Evolutionary conservation across 2,797 vertebrate genomes (phyloP).

Genomic region (Salmo trutta): DNA sequence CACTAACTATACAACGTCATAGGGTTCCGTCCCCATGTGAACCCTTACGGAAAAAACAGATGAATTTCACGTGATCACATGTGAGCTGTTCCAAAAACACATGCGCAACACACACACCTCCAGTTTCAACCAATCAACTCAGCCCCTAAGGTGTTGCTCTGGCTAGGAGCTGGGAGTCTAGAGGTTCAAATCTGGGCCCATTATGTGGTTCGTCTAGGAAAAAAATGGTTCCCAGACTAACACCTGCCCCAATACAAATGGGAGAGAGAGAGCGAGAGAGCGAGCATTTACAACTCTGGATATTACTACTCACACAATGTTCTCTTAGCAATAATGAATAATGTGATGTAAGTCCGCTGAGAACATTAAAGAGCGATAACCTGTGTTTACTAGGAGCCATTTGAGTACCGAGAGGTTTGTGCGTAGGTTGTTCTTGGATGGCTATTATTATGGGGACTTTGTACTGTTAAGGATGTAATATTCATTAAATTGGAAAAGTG

Average conservation of each 20-base stretch:
- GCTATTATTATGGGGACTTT: not conserved
- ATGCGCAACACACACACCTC: not conserved
- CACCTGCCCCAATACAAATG: slow-evolving; percentile 53
- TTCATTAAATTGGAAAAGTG: slow-evolving; percentile 2
- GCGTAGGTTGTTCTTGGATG: not conserved
- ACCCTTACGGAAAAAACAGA: too few species aligned
- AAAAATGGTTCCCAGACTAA: slow-evolving; percentile 46
- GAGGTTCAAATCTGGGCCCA: slow-evolving; percentile 40
- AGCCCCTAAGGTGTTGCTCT: not conserved
- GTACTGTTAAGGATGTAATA: not conserved
- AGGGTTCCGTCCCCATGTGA: too few species aligned
- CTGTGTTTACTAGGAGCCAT: not conserved
- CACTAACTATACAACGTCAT: too few species aligned
- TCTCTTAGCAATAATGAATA: not conserved
- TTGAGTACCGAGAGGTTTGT: not conserved
- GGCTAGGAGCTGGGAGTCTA: not conserved
- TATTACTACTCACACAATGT: not conserved
- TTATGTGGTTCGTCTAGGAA: slow-evolving; percentile 41
- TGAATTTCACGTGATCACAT: too few species aligned
- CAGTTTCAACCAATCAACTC: not conserved
- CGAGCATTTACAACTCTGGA: not conserved
- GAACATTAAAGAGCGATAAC: not conserved
- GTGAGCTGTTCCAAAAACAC: too few species aligned
- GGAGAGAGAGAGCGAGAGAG: not conserved
- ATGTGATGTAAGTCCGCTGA: not conserved